Evolutionary conservation across 2,113 vertebrate species (phyloP).

Genomic region (Danionella cerebrum): DNA sequence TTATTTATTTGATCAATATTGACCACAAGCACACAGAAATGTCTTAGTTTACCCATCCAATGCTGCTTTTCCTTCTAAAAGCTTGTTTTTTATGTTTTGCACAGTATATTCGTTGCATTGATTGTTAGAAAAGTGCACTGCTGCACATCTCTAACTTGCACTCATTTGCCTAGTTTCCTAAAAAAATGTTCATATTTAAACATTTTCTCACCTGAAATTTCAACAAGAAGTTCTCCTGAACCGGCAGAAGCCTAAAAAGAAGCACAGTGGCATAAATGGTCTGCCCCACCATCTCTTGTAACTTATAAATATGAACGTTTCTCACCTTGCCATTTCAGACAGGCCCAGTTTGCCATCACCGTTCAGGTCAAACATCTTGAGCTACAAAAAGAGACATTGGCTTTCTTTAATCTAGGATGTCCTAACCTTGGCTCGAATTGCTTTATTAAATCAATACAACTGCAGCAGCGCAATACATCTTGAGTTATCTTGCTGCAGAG

Average conservation of each 20-base stretch:
- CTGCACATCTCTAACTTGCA: too few species aligned
- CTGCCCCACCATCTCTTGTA: background rate
- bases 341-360: constrained; percentile 93
- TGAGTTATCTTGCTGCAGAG: background rate
- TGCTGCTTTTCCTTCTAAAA: too few species aligned
- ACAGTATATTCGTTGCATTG: too few species aligned
- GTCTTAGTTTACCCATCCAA: too few species aligned
- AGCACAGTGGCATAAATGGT: constrained; percentile 19
- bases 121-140: too few species aligned
- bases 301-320: background rate
- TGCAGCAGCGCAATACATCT: background rate
- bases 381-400: constrained; percentile 55
- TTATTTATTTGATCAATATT: too few species aligned
- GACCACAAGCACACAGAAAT: too few species aligned
- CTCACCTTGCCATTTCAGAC: constrained; percentile 92
- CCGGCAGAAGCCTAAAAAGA: constrained; percentile 80
- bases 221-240: constrained; percentile 95
- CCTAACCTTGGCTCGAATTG: background rate
- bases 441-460: background rate
- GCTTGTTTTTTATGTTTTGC: too few species aligned
- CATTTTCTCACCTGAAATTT: constrained; percentile 83
- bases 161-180: too few species aligned
- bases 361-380: constrained; percentile 93
- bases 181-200: too few species aligned
- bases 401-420: background rate